Percentiles rank a stretch among this genome's conserved stretches.
These are phyloP conservation scores for Rhyacophila evoluta DNA, from an alignment of 2,888 invertebrate genomes.

Conservation along the genomic window DNA sequence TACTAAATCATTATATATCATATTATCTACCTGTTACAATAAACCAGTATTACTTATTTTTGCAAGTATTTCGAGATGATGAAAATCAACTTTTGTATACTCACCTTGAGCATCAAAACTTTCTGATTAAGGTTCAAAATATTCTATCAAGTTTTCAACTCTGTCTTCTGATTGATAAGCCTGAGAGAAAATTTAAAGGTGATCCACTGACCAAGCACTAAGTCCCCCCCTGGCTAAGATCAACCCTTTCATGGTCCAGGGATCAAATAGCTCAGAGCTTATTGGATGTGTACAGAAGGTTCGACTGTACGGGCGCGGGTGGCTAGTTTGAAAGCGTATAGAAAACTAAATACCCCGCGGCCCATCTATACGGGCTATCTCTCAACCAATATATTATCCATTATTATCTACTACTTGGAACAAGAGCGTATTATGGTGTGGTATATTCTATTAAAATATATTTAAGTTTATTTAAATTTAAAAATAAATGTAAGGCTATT, in stretches of 20 bases:
- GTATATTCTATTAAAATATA: too few species aligned
- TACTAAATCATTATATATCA: too few species aligned
- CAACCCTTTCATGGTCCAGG: slow-evolving; percentile 22
- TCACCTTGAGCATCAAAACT: background rate
- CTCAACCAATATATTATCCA: background rate
- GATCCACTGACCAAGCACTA: slow-evolving; percentile 10
- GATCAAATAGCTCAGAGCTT: slow-evolving; percentile 12
- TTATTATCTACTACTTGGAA: background rate
- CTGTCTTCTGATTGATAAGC: slow-evolving; percentile 14
- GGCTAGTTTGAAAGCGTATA: slow-evolving; percentile 28
- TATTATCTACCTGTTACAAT: too few species aligned
- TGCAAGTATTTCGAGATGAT: background rate
- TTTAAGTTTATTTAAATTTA: too few species aligned
- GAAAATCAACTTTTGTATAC: background rate
- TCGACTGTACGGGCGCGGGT: slow-evolving; percentile 2
- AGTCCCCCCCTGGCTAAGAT: background rate
- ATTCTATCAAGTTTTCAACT: slow-evolving; percentile 3
- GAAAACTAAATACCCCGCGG: slow-evolving; percentile 43
- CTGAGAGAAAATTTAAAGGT: slow-evolving; percentile 13
- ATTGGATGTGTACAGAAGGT: slow-evolving; percentile 17
- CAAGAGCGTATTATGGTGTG: background rate
- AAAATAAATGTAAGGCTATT: too few species aligned
- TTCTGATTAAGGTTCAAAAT: slow-evolving; percentile 4
- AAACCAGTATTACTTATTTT: background rate
- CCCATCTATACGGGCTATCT: slow-evolving; percentile 37